Evolutionary conservation across 2,113 vertebrate species (phyloP).

Genomic region (Boulengeromyrus knoepffleri): DNA sequence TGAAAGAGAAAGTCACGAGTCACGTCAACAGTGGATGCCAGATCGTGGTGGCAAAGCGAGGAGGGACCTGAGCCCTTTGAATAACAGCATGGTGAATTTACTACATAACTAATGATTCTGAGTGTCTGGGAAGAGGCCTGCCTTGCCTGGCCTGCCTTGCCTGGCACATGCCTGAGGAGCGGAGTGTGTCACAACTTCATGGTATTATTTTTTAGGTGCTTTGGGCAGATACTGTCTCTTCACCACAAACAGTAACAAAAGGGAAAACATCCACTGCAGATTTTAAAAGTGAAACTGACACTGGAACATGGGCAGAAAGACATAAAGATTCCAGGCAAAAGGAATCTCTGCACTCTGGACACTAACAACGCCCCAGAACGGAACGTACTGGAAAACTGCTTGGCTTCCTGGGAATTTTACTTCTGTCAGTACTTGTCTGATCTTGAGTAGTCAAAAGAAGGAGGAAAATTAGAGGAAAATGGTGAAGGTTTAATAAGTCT

Average conservation of each 20-base stretch:
- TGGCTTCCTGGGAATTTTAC: not conserved
- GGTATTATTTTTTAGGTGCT: not conserved
- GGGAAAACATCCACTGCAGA: not conserved
- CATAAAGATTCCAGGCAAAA: not conserved
- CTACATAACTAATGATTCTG: not conserved
- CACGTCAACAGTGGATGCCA: conserved; percentile 90
- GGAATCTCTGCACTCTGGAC: conserved; percentile 6
- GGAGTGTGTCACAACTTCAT: not conserved
- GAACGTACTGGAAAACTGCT: not conserved
- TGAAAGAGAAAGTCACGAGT: conserved; percentile 90
- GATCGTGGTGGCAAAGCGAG: conserved; percentile 18
- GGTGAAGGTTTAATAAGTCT: not conserved
- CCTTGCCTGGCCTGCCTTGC: not conserved
- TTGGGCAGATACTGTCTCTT: not conserved
- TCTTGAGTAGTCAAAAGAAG: not conserved
- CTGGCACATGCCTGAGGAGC: not conserved
- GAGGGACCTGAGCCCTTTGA: not conserved
- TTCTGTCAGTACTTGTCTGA: not conserved
- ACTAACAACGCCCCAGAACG: conserved; percentile 2
- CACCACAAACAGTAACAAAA: not conserved
- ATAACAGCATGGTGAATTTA: not conserved
- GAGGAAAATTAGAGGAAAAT: not conserved
- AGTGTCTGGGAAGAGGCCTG: not conserved
- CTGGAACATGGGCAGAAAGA: not conserved
- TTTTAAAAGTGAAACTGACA: not conserved